These are phyloP conservation scores for Nothoprocta pentlandii DNA, from an alignment of 2,113 vertebrate genomes.

Conservation along the genomic window DNA sequence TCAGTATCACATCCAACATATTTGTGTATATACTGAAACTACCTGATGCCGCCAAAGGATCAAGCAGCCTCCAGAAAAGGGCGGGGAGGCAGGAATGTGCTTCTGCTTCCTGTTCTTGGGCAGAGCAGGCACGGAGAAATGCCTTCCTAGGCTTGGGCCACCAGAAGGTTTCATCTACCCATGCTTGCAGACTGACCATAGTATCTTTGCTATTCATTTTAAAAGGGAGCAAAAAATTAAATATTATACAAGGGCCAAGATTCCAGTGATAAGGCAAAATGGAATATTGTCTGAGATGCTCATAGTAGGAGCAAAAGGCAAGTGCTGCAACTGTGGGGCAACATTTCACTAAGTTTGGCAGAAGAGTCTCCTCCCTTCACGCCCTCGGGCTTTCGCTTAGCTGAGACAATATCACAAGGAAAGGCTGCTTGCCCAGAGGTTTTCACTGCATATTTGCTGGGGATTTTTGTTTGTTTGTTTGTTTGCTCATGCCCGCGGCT, in stretches of 20 bases:
- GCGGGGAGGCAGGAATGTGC: constrained; percentile 23
- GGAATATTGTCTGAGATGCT: neutral
- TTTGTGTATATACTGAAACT: neutral
- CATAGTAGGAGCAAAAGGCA: constrained; percentile 18
- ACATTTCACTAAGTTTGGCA: constrained; percentile 38
- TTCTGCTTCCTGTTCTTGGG: constrained; percentile 40
- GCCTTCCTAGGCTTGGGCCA: neutral
- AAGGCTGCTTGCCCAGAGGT: constrained; percentile 67
- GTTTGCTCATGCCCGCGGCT: constrained; percentile 47
- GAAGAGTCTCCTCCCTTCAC: constrained; percentile 31
- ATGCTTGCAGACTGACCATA: neutral
- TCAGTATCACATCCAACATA: neutral
- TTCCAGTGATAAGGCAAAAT: constrained; percentile 18
- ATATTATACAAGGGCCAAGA: constrained; percentile 36
- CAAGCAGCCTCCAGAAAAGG: constrained; percentile 59
- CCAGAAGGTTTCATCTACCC: neutral
- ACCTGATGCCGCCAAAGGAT: constrained; percentile 30
- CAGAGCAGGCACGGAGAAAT: neutral
- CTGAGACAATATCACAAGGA: constrained; percentile 72
- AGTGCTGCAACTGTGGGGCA: neutral
- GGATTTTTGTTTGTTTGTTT: constrained; percentile 72
- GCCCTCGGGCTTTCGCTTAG: constrained; percentile 55
- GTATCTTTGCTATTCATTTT: neutral
- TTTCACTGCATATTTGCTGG: constrained; percentile 52
- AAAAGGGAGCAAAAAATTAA: neutral